Evolutionary conservation across 2,888 invertebrate genomes (phyloP).

Genomic region (Branchellion lobata): DNA sequence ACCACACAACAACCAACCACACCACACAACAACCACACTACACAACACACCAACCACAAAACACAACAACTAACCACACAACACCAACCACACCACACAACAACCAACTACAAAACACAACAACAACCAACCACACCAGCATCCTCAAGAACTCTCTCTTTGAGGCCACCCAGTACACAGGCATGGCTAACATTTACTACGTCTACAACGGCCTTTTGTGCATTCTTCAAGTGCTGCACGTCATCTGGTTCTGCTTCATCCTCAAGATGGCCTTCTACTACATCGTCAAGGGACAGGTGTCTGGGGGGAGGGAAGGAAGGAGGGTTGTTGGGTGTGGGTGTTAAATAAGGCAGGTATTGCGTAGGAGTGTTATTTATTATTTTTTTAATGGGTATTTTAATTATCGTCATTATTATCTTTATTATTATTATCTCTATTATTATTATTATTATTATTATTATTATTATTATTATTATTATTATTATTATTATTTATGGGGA

Average conservation of each 20-base stretch:
- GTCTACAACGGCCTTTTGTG: constrained; percentile 57
- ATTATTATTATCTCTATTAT: too few relatives aligned
- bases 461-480: too few relatives aligned
- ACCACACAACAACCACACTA: neutral
- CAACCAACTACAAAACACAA: neutral
- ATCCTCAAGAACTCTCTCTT: constrained; percentile 75
- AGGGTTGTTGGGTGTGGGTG: neutral
- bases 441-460: too few relatives aligned
- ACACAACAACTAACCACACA: neutral
- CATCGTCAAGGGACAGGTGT: constrained; percentile 48
- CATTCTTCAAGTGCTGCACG: constrained; percentile 54
- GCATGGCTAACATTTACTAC: constrained; percentile 54
- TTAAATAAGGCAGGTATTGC: neutral
- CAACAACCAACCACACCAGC: constrained; percentile 66
- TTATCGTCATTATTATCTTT: too few relatives aligned
- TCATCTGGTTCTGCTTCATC: constrained; percentile 66
- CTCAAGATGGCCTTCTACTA: constrained; percentile 61
- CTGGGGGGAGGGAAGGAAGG: neutral
- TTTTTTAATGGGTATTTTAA: too few relatives aligned
- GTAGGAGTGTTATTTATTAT: too few relatives aligned
- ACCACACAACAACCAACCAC: neutral
- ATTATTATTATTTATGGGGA: too few relatives aligned
- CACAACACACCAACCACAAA: neutral
- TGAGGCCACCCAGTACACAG: constrained; percentile 62
- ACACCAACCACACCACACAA: neutral